A percentile compares a stretch with the other conserved stretches of the same genome.
phyloP scores from a whole-genome alignment of 37 sponge, comb jelly and placozoan genomes.

The Ianthella basta region DNA sequence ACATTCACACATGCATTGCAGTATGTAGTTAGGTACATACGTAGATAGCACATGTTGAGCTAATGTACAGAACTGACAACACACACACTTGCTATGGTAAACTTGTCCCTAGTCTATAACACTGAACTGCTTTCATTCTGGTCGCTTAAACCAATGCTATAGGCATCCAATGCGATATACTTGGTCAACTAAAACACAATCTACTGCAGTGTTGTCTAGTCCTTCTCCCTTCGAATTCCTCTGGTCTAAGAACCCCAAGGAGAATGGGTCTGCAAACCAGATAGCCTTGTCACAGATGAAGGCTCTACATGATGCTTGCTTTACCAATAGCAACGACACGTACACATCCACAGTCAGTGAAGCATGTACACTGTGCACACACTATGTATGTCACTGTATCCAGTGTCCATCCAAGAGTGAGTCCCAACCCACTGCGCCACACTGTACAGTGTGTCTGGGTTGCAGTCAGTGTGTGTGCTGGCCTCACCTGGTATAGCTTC shows the following conservation, averaged over 20 bases:
- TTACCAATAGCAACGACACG: neutral
- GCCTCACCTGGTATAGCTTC: conserved; percentile 83
- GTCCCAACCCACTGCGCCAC: neutral
- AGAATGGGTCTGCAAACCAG: too few relatives aligned
- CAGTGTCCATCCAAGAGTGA: neutral
- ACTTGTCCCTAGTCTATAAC: too few relatives aligned
- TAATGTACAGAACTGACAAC: neutral
- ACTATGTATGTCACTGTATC: neutral
- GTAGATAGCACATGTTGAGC: neutral
- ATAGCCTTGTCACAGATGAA: too few relatives aligned
- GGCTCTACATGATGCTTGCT: too few relatives aligned
- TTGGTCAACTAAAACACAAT: too few relatives aligned
- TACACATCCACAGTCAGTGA: neutral
- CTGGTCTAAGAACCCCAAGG: too few relatives aligned
- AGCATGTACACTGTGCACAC: neutral
- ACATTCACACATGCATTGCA: conserved; percentile 21
- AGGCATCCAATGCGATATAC: too few relatives aligned
- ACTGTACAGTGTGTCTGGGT: neutral
- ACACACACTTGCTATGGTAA: too few relatives aligned
- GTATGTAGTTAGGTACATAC: neutral
- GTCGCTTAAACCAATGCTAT: too few relatives aligned
- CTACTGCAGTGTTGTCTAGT: too few relatives aligned
- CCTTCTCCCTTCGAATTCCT: too few relatives aligned
- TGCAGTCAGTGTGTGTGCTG: neutral
- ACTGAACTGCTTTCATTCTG: too few relatives aligned